Conservation (phyloP, 2,113 vertebrate species). For the Vulpes lagopus region DNA sequence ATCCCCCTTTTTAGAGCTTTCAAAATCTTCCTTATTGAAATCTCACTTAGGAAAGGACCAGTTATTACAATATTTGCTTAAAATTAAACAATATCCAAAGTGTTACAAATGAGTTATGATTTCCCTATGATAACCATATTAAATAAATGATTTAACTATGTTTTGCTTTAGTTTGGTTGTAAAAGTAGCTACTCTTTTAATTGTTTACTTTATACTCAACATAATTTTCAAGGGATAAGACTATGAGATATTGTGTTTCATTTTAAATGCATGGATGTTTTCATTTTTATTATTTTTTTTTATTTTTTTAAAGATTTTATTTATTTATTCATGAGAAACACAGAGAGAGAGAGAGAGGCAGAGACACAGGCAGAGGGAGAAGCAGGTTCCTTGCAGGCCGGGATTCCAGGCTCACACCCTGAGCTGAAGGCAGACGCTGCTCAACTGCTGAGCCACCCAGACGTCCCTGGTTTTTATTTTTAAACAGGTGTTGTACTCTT, state of each 20-base stretch:
- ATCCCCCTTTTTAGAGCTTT: neutral
- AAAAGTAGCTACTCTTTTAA: neutral
- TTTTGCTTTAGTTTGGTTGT: neutral
- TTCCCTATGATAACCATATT: neutral
- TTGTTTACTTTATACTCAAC: neutral
- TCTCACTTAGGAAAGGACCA: neutral
- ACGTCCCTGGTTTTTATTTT: neutral
- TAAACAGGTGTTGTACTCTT: neutral
- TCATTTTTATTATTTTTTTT: neutral
- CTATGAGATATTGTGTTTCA: neutral
- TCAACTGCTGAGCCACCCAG: too few species aligned
- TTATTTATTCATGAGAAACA: too few species aligned
- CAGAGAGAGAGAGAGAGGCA: too few species aligned
- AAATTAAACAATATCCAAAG: neutral
- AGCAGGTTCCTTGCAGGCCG: too few species aligned
- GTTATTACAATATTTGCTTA: neutral
- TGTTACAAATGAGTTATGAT: neutral
- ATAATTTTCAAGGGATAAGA: neutral
- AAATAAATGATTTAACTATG: neutral
- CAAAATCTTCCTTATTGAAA: neutral
- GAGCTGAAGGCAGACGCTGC: too few species aligned
- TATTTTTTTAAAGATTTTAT: too few species aligned
- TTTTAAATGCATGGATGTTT: neutral
- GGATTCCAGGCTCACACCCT: too few species aligned
- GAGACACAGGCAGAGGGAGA: too few species aligned